Base-by-base conservation (phyloP, 2,888 invertebrate genomes). In the Leptopterna dolabrata region DNA sequence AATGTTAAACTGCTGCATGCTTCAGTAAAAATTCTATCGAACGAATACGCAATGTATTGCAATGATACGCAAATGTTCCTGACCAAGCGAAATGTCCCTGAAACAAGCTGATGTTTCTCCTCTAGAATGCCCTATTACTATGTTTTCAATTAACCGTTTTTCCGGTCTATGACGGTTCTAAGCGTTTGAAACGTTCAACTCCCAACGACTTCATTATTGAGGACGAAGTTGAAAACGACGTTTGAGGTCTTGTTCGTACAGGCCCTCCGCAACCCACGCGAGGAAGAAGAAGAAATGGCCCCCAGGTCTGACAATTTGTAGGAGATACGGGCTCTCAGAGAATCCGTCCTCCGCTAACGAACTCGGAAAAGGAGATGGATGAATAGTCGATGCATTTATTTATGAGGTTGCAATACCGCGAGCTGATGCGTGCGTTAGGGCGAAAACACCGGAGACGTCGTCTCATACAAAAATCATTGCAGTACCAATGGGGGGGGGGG, bases 331-430 rank as follows among this genome's bases (percentile, higher is more conserved):
- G 24, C 63, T 24, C 63, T 24, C 63, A n/a, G 24, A 19, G 11
- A 24, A 24, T 24, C 24, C 63, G 63, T 63, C 63, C 24, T 24
- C 63, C 63, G 73, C 73, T 73, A 73, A 73, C 73, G 73, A 73
- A 73, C 73, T 63, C 63, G 63, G 63, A 63, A 63, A 63, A 73
- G 73, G 41, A 73, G 41, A 73, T 55, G n/a, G 55, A n/a, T 73
- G 73, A 41, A 73, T n/a, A 36, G 73, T 73, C 73, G 73, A 73
- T 73, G 73, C 73, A 73, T 73, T 73, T 73, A 73, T 73, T 73
- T 73, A 73, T 73, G 73, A 73, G 73, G 41, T 36, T 9, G 73
- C 41, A 73, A 63, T 63, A 63, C 63, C 27, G 63, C n/a, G n/a
- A n/a, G 11, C 3, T 24, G n/a, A n/a, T 63, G 63, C 63, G 63